Evolutionary conservation across 2,888 invertebrate genomes (phyloP).

Genomic region (Nyleta sp.): DNA sequence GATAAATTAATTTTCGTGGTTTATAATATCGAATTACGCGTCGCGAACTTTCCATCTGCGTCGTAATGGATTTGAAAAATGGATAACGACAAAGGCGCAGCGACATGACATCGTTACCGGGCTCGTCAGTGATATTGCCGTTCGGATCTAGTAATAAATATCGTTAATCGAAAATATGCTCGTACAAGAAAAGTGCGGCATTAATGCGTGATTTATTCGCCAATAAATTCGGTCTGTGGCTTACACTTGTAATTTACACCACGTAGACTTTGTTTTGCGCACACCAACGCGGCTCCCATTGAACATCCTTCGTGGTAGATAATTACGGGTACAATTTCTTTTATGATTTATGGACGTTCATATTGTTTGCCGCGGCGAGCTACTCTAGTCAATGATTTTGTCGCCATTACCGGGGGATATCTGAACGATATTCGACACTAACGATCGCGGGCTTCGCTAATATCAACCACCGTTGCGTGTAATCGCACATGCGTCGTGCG

Average conservation of each 20-base stretch:
- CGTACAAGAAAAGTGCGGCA: conserved; percentile 60
- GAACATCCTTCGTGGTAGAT: conserved; percentile 66
- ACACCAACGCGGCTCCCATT: conserved; percentile 59
- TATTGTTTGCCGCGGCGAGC: conserved; percentile 57
- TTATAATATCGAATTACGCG: conserved; percentile 10
- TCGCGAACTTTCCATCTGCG: neutral
- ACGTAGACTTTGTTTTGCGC: conserved; percentile 65
- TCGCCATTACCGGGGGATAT: conserved; percentile 56
- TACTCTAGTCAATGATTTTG: conserved; percentile 63
- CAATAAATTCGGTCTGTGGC: conserved; percentile 63
- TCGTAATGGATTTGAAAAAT: too few species aligned
- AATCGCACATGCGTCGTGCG: conserved; percentile 5
- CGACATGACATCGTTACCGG: neutral
- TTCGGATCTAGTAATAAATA: conserved; percentile 50
- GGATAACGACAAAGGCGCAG: too few species aligned
- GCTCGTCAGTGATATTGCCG: conserved; percentile 24
- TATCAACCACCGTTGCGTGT: conserved; percentile 19
- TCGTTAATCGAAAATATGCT: conserved; percentile 64
- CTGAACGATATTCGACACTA: conserved; percentile 46
- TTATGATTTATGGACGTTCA: conserved; percentile 64
- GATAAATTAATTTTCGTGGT: conserved; percentile 19
- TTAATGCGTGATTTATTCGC: conserved; percentile 64
- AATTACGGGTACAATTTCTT: conserved; percentile 68
- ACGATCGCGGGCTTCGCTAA: conserved; percentile 36
- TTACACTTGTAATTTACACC: conserved; percentile 67